Evolutionary conservation across 2,888 invertebrate genomes (phyloP).

Genomic region (Scaptomyza cyrtandrae): DNA sequence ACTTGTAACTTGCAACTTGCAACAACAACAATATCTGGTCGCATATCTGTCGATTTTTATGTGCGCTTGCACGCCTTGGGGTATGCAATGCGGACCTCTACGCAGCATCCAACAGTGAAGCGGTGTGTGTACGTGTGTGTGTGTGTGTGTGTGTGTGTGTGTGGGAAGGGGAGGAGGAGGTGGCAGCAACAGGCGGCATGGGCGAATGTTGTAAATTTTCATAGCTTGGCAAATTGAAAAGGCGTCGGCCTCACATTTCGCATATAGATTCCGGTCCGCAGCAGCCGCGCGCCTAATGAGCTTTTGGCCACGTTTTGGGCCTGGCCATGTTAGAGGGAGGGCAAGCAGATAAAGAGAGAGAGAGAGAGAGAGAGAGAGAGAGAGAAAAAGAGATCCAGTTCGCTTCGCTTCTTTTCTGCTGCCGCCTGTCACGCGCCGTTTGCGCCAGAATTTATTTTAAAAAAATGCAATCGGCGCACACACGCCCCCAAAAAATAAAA

Average conservation of each 20-base stretch:
- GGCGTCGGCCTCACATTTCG: constrained; percentile 72
- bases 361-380: not conserved
- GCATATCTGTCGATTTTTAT: constrained; percentile 82
- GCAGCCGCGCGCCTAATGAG: constrained; percentile 61
- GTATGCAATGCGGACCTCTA: constrained; percentile 73
- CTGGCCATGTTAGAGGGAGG: not conserved
- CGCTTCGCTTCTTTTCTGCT: not conserved
- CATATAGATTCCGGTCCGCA: constrained; percentile 60
- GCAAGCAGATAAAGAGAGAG: not conserved
- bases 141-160: too few relatives aligned
- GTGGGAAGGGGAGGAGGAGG: not conserved
- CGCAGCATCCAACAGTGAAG: not conserved
- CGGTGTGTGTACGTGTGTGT: too few relatives aligned
- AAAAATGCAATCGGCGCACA: constrained; percentile 73
- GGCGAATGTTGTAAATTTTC: constrained; percentile 68
- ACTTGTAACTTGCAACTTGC: constrained; percentile 22
- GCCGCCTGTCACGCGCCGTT: constrained; percentile 76
- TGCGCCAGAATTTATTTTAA: constrained; percentile 79
- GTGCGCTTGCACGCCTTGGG: constrained; percentile 81
- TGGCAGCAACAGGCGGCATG: not conserved
- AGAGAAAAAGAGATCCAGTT: constrained; percentile 13
- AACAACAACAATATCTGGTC: constrained; percentile 42
- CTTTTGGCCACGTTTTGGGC: constrained; percentile 53
- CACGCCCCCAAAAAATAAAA: constrained; percentile 72
- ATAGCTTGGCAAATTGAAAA: constrained; percentile 79